Conservation (phyloP, 2,888 invertebrate genomes). For the Drosophila silvestris region DNA sequence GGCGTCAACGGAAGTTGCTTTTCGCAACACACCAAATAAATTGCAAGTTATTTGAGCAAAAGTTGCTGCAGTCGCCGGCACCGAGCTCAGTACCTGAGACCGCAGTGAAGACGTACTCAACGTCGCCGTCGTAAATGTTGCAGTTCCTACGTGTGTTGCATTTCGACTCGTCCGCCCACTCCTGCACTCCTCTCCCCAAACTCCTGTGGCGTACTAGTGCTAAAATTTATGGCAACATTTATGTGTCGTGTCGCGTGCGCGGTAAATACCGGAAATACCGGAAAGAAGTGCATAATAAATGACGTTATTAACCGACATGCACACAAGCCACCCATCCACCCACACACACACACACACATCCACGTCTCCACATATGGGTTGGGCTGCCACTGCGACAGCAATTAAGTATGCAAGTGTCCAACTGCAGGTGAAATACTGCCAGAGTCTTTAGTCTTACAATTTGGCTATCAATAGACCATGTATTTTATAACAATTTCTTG, state of each 20-base stretch:
- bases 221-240: slow-evolving; percentile 80
- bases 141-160: slow-evolving; percentile 73
- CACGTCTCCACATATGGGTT: not conserved
- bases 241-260: slow-evolving; percentile 82
- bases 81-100: slow-evolving; percentile 59
- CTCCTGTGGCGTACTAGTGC: slow-evolving; percentile 67
- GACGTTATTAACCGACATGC: slow-evolving; percentile 81
- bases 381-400: slow-evolving; percentile 39
- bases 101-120: slow-evolving; percentile 65
- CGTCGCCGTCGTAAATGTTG: slow-evolving; percentile 29
- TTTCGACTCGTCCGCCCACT: slow-evolving; percentile 18
- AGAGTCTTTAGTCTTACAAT: slow-evolving; percentile 5
- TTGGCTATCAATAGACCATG: slow-evolving; percentile 34
- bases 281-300: slow-evolving; percentile 81
- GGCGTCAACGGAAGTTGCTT: slow-evolving; percentile 81
- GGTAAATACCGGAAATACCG: slow-evolving; percentile 81
- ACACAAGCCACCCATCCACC: slow-evolving; percentile 30
- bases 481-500: slow-evolving; percentile 17
- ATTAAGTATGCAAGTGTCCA: slow-evolving; percentile 51
- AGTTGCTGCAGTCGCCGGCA: slow-evolving; percentile 58
- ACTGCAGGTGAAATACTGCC: slow-evolving; percentile 29
- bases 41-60: slow-evolving; percentile 79
- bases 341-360: slow-evolving; percentile 2
- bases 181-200: slow-evolving; percentile 2
- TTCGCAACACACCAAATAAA: slow-evolving; percentile 76